phyloP scores from a whole-genome alignment of 1,140 invertebrate species.

The Trichonephila inaurata region DNA sequence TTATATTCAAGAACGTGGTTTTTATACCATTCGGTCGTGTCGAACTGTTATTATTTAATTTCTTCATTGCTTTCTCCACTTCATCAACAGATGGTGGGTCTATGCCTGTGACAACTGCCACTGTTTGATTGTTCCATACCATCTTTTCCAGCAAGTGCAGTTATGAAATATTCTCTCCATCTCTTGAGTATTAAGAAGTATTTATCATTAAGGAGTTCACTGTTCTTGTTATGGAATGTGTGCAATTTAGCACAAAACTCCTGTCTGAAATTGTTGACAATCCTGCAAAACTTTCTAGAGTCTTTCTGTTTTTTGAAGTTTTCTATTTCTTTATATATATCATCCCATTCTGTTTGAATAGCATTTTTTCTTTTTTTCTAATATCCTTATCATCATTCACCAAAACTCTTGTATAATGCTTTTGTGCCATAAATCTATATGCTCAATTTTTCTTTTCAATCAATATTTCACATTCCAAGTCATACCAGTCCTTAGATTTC shows the following conservation, averaged over 20 bases:
- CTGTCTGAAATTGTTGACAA: background rate
- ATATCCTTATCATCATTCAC: background rate
- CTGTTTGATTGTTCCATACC: too few species aligned
- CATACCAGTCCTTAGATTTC: background rate
- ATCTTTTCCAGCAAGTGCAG: too few species aligned
- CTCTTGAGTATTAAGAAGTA: background rate
- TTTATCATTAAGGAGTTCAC: background rate
- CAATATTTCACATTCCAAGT: background rate
- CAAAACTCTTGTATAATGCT: background rate
- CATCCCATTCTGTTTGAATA: constrained; percentile 6
- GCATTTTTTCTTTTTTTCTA: background rate
- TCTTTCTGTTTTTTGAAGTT: background rate
- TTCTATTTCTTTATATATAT: background rate
- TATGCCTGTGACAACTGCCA: too few species aligned
- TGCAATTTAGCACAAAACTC: background rate
- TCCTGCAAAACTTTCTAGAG: background rate
- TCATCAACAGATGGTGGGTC: too few species aligned
- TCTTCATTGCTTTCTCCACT: too few species aligned
- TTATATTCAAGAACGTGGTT: too few species aligned
- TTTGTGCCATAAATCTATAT: background rate
- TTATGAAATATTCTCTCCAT: background rate
- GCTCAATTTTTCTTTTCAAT: background rate
- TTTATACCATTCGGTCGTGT: too few species aligned
- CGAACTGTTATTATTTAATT: too few species aligned
- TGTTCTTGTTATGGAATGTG: too few species aligned